Evolutionary conservation across 53 echinoderm and acorn worm genomes (phyloP).

Genomic region (Holothuria scabra): DNA sequence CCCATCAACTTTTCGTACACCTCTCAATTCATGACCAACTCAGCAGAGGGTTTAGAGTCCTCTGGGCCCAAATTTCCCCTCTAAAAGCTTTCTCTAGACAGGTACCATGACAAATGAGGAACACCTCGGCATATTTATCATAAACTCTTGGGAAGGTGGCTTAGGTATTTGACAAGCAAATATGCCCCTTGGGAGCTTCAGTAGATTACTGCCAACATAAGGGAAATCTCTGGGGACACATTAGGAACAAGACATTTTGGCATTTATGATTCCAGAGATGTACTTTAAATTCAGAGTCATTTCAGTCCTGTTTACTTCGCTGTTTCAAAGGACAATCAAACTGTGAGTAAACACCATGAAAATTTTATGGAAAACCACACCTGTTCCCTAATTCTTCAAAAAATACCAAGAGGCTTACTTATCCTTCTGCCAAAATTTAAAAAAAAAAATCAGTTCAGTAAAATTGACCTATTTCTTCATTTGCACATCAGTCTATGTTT

Average conservation of each 20-base stretch:
- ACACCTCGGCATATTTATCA: conserved; percentile 45
- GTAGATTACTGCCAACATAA: neutral
- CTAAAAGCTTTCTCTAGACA: conserved; percentile 13
- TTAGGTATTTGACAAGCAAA: conserved; percentile 24
- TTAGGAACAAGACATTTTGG: conserved; percentile 34
- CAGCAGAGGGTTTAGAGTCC: neutral
- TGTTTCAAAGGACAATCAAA: neutral
- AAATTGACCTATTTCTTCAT: too few species aligned
- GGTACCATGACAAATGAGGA: conserved; percentile 36
- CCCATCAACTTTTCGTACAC: too few species aligned
- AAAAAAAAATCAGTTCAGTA: too few species aligned
- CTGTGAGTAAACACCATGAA: conserved; percentile 21
- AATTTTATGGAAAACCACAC: conserved; percentile 12
- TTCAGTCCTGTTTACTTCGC: neutral
- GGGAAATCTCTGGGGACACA: conserved; percentile 18
- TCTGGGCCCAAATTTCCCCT: conserved; percentile 1
- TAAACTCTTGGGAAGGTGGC: conserved; percentile 4
- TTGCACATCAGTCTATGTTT: too few species aligned
- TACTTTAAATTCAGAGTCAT: conserved; percentile 17
- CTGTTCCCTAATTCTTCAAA: conserved; percentile 2
- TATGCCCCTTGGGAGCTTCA: conserved; percentile 18
- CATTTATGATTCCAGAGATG: neutral
- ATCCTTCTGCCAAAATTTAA: too few species aligned
- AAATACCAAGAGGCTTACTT: too few species aligned
- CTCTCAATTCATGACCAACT: too few species aligned